Percentiles rank a stretch among this genome's conserved stretches.
Conservation (phyloP, 2,113 vertebrate species). For the Prochilodus magdalenae region DNA sequence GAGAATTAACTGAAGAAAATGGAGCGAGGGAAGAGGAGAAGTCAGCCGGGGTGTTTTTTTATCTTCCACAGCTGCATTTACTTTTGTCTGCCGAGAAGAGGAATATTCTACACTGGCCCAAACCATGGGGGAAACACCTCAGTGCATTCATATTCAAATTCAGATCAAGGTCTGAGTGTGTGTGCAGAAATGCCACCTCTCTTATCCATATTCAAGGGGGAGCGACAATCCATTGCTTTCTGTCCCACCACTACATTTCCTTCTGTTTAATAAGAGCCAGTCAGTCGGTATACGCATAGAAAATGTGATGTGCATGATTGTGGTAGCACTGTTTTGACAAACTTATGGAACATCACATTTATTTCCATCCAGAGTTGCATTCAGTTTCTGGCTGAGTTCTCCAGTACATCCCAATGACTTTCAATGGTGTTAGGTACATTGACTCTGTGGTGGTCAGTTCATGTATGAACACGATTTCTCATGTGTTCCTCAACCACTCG, state of each 20-base stretch:
- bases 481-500: too few species aligned
- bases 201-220: constrained; percentile 47
- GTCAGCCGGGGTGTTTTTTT: neutral
- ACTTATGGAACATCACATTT: too few species aligned
- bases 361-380: too few species aligned
- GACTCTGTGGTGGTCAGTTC: too few species aligned
- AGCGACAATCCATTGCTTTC: constrained; percentile 7
- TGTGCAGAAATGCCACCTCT: constrained; percentile 45
- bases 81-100: constrained; percentile 7
- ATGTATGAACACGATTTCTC: too few species aligned
- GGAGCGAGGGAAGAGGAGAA: constrained; percentile 22
- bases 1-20: constrained; percentile 49
- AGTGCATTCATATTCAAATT: constrained; percentile 56
- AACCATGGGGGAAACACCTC: constrained; percentile 42
- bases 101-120: constrained; percentile 30
- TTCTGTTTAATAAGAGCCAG: constrained; percentile 29
- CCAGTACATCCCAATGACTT: too few species aligned
- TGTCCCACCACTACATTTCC: constrained; percentile 24
- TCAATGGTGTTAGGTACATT: too few species aligned
- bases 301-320: too few species aligned
- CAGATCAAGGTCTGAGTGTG: constrained; percentile 16
- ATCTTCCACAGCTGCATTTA: constrained; percentile 49
- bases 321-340: too few species aligned
- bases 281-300: neutral
- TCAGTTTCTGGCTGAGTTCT: too few species aligned